phyloP scores from a whole-genome alignment of 2,113 vertebrate genomes.

The Anolis carolinensis region DNA sequence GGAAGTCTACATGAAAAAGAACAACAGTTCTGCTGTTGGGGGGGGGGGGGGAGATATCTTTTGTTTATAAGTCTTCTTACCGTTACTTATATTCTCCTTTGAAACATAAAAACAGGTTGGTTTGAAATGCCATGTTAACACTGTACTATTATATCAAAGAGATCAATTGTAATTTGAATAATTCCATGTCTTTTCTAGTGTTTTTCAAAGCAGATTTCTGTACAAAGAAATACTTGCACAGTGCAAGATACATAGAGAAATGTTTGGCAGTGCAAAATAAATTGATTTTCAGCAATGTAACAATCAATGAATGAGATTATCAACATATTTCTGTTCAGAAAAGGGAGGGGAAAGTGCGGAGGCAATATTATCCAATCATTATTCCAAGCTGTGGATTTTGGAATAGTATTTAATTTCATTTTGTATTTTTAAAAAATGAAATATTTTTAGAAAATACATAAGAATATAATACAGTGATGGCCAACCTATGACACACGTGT shows the following conservation, averaged over 20 bases:
- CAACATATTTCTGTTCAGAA: not conserved
- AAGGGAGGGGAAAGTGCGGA: not conserved
- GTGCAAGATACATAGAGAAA: not conserved
- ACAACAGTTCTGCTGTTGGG: conserved; percentile 57
- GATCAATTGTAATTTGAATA: not conserved
- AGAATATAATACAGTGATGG: conserved; percentile 20
- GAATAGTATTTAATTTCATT: not conserved
- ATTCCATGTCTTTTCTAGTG: not conserved
- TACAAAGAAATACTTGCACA: not conserved
- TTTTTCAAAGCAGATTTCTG: conserved; percentile 21
- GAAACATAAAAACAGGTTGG: not conserved
- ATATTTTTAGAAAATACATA: conserved; percentile 22
- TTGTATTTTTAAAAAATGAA: not conserved
- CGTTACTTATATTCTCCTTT: not conserved
- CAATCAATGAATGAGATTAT: conserved; percentile 15
- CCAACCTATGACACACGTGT: too few relatives aligned
- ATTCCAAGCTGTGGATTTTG: not conserved
- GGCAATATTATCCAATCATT: conserved; percentile 19
- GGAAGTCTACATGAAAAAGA: conserved; percentile 68
- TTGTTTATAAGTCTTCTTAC: conserved; percentile 49
- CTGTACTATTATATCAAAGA: not conserved
- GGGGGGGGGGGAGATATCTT: conserved; percentile 47
- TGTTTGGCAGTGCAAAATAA: not conserved
- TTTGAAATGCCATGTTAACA: conserved; percentile 1
- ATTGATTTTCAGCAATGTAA: not conserved